Evolutionary conservation across 2,797 vertebrate genomes (phyloP).

Genomic region (Scomberomorus guttatus): DNA sequence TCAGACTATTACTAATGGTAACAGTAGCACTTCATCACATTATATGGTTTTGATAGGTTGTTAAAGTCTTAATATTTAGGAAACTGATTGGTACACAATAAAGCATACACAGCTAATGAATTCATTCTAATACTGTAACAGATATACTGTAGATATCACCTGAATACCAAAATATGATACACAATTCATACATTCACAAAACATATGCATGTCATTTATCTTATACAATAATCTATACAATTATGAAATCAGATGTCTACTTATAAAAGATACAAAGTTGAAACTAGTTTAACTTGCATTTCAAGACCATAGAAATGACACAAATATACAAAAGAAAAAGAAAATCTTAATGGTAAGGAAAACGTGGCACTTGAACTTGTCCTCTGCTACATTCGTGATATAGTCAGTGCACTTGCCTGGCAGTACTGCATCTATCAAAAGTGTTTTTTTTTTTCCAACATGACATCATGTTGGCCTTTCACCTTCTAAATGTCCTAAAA

Average conservation of each 20-base stretch:
- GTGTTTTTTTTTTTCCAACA: background rate
- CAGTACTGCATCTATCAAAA: constrained; percentile 51
- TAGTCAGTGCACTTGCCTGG: constrained; percentile 50
- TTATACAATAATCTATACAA: constrained; percentile 48
- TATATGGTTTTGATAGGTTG: constrained; percentile 46
- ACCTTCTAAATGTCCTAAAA: constrained; percentile 1
- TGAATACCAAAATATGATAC: constrained; percentile 72
- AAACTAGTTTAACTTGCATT: constrained; percentile 46
- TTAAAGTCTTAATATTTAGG: constrained; percentile 63
- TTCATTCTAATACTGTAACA: constrained; percentile 59
- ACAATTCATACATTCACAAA: constrained; percentile 77
- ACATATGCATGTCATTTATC: constrained; percentile 54
- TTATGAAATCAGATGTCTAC: constrained; percentile 59
- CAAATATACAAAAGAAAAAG: constrained; percentile 62
- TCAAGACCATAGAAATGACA: constrained; percentile 77
- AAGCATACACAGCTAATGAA: constrained; percentile 57
- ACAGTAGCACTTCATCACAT: constrained; percentile 69
- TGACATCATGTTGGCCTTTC: constrained; percentile 1
- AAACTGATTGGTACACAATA: constrained; percentile 60
- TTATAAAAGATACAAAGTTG: constrained; percentile 77
- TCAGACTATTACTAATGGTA: constrained; percentile 43
- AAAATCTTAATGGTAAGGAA: constrained; percentile 38
- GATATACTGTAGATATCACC: constrained; percentile 52
- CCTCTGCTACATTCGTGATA: constrained; percentile 76
- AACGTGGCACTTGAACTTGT: constrained; percentile 78